phyloP scores from a whole-genome alignment of 1,140 invertebrate genomes.

The Mercenaria mercenaria region DNA sequence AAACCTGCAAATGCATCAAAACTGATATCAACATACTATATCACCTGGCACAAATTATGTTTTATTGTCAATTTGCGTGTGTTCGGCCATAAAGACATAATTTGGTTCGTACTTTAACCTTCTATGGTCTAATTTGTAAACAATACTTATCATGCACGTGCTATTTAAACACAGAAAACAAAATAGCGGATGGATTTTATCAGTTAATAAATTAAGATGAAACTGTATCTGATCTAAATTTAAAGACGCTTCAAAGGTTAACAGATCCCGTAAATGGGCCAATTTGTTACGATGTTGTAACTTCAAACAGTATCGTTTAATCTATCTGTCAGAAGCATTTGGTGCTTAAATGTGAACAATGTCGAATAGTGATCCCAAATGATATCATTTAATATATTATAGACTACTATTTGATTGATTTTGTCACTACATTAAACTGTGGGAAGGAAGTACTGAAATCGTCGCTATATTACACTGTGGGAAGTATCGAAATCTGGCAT shows the following conservation, averaged over 20 bases:
- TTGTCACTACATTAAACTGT: background rate
- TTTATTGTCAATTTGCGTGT: constrained; percentile 28
- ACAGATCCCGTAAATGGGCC: constrained; percentile 31
- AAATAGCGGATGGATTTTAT: constrained; percentile 25
- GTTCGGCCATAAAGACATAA: background rate
- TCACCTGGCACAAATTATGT: constrained; percentile 22
- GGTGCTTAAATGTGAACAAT: constrained; percentile 3
- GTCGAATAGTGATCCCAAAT: background rate
- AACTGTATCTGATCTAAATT: constrained; percentile 1
- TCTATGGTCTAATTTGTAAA: constrained; percentile 41
- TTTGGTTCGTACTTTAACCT: constrained; percentile 13
- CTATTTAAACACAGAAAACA: constrained; percentile 7
- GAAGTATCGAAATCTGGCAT: background rate
- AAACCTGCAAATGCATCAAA: constrained; percentile 5
- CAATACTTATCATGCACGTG: constrained; percentile 2
- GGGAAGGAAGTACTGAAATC: background rate
- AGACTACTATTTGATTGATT: background rate
- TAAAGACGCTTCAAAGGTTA: background rate
- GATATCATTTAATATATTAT: background rate
- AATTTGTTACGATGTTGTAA: constrained; percentile 18
- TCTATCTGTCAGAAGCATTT: background rate
- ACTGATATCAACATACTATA: background rate
- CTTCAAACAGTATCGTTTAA: constrained; percentile 35
- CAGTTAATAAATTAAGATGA: constrained; percentile 48
- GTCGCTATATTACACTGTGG: background rate